Conservation (phyloP, 1,140 invertebrate genomes). For the Lethocerus indicus region DNA sequence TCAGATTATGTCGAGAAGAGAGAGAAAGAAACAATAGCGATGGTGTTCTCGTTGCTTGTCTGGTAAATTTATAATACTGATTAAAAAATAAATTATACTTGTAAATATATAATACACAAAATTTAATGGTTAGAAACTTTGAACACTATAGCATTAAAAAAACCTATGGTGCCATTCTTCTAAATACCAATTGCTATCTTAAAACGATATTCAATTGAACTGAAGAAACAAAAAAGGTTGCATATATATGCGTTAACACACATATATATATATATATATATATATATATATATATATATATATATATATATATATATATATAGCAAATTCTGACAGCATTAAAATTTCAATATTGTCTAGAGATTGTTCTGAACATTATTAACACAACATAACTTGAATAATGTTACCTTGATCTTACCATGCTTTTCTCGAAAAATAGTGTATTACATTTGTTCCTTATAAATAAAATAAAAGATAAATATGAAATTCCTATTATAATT, state of each 20-base stretch:
- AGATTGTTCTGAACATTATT: not conserved
- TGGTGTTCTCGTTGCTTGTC: slow-evolving; percentile 51
- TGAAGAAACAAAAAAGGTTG: too few relatives aligned
- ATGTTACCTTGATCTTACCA: not conserved
- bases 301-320: too few relatives aligned
- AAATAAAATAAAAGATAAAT: not conserved
- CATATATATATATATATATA: too few relatives aligned
- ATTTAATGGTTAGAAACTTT: not conserved
- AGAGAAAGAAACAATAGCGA: slow-evolving; percentile 50
- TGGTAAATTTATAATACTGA: slow-evolving; percentile 37
- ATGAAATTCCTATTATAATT: not conserved
- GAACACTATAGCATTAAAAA: too few relatives aligned
- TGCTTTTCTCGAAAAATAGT: not conserved
- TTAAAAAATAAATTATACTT: slow-evolving; percentile 1
- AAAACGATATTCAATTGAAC: not conserved
- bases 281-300: too few relatives aligned
- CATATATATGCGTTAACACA: too few relatives aligned
- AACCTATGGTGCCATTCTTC: too few relatives aligned
- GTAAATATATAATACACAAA: too few relatives aligned
- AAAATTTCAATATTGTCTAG: not conserved
- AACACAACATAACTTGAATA: not conserved
- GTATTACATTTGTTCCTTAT: not conserved
- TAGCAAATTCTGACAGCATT: not conserved
- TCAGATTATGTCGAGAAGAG: slow-evolving; percentile 48
- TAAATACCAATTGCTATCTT: not conserved